Conservation (phyloP, 1,140 invertebrate genomes). For the Pogonognathellus flavescens region DNA sequence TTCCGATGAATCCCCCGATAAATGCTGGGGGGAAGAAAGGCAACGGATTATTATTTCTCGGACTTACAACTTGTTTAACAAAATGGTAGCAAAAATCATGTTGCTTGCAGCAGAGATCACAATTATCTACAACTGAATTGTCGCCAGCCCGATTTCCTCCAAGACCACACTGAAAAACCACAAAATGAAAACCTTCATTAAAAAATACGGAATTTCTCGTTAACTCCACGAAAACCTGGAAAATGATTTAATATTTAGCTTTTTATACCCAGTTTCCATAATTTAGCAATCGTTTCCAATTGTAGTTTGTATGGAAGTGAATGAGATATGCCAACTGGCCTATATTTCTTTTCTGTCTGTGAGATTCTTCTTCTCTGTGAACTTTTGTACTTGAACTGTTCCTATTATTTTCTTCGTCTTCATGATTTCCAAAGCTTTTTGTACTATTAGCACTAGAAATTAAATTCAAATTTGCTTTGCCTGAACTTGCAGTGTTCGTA, state of each 20-base stretch:
- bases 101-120: conserved; percentile 16
- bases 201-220: too few relatives aligned
- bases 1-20: neutral
- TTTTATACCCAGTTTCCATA: conserved; percentile 40
- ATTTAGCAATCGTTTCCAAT: conserved; percentile 27
- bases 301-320: neutral
- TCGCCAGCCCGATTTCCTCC: conserved; percentile 26
- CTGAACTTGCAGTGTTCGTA: neutral
- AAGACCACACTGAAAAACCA: neutral
- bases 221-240: too few relatives aligned
- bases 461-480: neutral
- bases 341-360: conserved; percentile 2
- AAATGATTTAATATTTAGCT: neutral
- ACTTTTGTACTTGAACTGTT: too few relatives aligned
- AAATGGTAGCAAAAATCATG: conserved; percentile 43
- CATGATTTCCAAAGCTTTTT: neutral
- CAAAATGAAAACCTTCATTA: conserved; percentile 9
- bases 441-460: neutral
- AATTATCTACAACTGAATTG: conserved; percentile 11
- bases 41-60: neutral
- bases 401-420: neutral
- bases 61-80: neutral
- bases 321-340: conserved; percentile 3
- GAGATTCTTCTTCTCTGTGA: neutral
- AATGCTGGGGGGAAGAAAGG: neutral